Evolutionary conservation across 2,113 vertebrate genomes (phyloP).

Genomic region (Pollimyrus isidori): DNA sequence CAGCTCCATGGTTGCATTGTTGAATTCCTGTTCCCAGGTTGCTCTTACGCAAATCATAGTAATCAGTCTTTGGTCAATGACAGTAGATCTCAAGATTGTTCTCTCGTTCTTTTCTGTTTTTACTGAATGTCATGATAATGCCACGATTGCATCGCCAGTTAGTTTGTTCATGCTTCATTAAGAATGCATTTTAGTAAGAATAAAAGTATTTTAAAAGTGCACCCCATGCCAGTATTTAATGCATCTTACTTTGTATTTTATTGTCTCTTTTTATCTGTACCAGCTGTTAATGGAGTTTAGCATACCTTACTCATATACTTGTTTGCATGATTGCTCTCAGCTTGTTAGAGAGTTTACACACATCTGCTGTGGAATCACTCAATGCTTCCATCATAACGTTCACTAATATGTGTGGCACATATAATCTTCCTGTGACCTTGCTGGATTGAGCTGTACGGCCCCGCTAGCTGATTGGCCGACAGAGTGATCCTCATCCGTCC

Average conservation of each 20-base stretch:
- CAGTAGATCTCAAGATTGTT: neutral
- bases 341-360: neutral
- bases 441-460: slow-evolving; percentile 44
- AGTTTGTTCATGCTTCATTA: slow-evolving; percentile 17
- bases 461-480: neutral
- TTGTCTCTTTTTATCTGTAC: neutral
- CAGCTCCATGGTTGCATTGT: neutral
- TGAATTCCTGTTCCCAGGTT: neutral
- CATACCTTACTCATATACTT: neutral
- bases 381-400: slow-evolving; percentile 32
- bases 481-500: slow-evolving; percentile 44
- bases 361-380: neutral
- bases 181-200: slow-evolving; percentile 13
- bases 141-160: neutral
- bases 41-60: neutral
- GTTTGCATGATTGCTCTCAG: neutral
- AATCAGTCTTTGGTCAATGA: neutral
- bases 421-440: slow-evolving; percentile 54
- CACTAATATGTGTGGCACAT: slow-evolving; percentile 51
- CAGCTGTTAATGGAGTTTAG: neutral
- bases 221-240: neutral
- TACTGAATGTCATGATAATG: slow-evolving; percentile 10
- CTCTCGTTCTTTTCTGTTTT: neutral
- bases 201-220: slow-evolving; percentile 6
- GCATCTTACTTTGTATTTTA: neutral